Evolutionary conservation across 2,888 invertebrate genomes (phyloP), one percentile per base, ranked within the genome.

Genomic region (Phanerotoma sp.): DNA sequence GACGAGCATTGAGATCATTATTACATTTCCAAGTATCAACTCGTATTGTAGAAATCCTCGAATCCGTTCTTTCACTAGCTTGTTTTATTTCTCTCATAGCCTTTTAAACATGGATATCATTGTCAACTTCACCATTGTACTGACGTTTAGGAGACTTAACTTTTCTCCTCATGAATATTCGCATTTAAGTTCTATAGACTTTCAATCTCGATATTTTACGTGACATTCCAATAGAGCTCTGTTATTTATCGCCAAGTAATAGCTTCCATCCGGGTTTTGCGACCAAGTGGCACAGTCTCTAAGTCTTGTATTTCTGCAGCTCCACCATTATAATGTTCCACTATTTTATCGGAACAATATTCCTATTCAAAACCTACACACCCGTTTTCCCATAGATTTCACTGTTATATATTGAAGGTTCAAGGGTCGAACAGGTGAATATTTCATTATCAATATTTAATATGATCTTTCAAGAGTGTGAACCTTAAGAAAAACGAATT

Each of bases 1-100:
- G 54, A 55, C 55, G 55, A 55, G 46, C 50, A 55, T 55, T 55
- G 55, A 55, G 55, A 55, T 55, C 55, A 55, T 55, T 55, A 55
- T 55, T 55, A 55, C 50, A 45, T 45, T 20, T 32, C 30, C 20
- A 46, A 25, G 25, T 25, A 2, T 25, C 25, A 25, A 25, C 25
- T 25, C 3, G 25, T 38, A 20, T 18, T 20, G 18, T 18, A 40
- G 40, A 11, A 10, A 40, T 40, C 21, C 20, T 20, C 21, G 22
- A 41, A 22, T 6, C 21, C 7, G 13, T 41, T 41, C 11, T 41
- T 22, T 21, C 22, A 41, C n/a, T 41, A 22, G n/a, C 22, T n/a
- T 41, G 13, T n/a, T 41, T 5, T 13, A 21, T 13, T 13, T 41
- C 9, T 25, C 9, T 25, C 25, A 3, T 25, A 7, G 9, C 25